Evolutionary conservation across 2,113 vertebrate genomes (phyloP), one percentile per base, ranked within the genome.

Genomic region (Ictalurus punctatus): DNA sequence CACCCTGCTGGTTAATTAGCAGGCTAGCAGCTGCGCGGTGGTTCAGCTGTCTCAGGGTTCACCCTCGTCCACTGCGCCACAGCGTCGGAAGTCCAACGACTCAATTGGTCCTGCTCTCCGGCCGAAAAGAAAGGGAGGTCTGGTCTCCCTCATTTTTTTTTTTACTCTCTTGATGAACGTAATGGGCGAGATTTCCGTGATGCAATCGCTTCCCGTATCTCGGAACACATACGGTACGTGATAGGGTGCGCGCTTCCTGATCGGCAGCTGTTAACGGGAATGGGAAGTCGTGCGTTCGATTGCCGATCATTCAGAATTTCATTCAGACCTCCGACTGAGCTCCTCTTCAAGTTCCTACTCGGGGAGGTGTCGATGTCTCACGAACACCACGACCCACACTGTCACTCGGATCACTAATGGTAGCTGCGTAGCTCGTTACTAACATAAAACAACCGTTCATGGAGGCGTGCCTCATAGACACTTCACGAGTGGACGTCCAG

Each of bases 51-150:
- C 89, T 74, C 23, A 48, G 83, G 81, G 87, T 52, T 73, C 34
- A 19, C 81, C 84, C 84, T 87, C 48, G 30, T 83, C 89, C 85
- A 56, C 79, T 44, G 85, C 63, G 86, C 78, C 54, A 27, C 80
- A 48, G 76, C 82, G 6, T 1, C n/a, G 83, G 37, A 67, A 40
- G 83, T 48, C 59, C 83, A 44, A 84, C 37, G 40, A 13, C 59
- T 84, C 67, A 84, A 84, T 84, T 84, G 83, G 61, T n/a, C 23
- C 79, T 79, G 69, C 30, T 44, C 37, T 84, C 37, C 10, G 81
- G 56, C n/a, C 37, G 54, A 59, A 82, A 59, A 83, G 23, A 44
- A 13, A 83, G 9, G 12, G 37, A 83, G 79, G 52, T 81, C 79
- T 30, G 54, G 79, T 58, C 58, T 81, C 17, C 2, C 7, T 19